Conservation (phyloP, 2,797 vertebrate genomes). For the Cyclopterus lumpus region DNA sequence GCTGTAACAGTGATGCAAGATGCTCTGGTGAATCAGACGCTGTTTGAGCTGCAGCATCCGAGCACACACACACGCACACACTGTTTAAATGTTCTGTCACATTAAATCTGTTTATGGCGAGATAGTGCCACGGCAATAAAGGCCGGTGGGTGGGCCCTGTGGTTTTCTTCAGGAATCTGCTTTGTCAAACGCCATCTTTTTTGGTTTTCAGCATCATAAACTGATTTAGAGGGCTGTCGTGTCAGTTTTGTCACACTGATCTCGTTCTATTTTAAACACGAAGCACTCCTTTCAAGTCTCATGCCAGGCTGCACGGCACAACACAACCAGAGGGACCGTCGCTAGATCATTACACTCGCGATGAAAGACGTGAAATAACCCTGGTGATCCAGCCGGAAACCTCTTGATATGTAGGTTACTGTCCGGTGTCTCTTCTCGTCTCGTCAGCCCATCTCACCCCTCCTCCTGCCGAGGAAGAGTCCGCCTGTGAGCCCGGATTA, state of each 20-base stretch:
- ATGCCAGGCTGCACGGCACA: neutral
- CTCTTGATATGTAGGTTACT: slow-evolving; percentile 54
- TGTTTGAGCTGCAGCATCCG: slow-evolving; percentile 24
- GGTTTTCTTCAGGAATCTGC: slow-evolving; percentile 11
- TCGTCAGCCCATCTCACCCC: slow-evolving; percentile 23
- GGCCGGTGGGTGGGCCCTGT: neutral
- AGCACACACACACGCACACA: slow-evolving; percentile 17
- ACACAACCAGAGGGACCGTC: slow-evolving; percentile 15
- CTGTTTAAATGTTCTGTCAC: slow-evolving; percentile 47
- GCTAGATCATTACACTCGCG: slow-evolving; percentile 13
- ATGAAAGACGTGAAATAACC: slow-evolving; percentile 28
- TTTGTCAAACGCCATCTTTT: slow-evolving; percentile 20
- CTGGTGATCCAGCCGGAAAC: slow-evolving; percentile 22
- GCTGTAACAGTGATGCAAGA: slow-evolving; percentile 12
- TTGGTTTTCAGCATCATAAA: slow-evolving; percentile 22
- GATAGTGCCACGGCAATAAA: neutral
- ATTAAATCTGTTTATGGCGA: slow-evolving; percentile 10
- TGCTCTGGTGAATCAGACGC: slow-evolving; percentile 16
- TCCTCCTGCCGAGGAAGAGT: slow-evolving; percentile 34
- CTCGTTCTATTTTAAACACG: slow-evolving; percentile 47
- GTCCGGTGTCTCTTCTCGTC: slow-evolving; percentile 29
- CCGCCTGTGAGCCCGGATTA: slow-evolving; percentile 54
- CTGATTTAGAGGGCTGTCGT: slow-evolving; percentile 26
- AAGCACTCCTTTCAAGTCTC: slow-evolving; percentile 36
- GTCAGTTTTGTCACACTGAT: slow-evolving; percentile 32